These are phyloP conservation scores for Hydropotes inermis DNA, from an alignment of 2,113 vertebrate species.

Conservation along the genomic window DNA sequence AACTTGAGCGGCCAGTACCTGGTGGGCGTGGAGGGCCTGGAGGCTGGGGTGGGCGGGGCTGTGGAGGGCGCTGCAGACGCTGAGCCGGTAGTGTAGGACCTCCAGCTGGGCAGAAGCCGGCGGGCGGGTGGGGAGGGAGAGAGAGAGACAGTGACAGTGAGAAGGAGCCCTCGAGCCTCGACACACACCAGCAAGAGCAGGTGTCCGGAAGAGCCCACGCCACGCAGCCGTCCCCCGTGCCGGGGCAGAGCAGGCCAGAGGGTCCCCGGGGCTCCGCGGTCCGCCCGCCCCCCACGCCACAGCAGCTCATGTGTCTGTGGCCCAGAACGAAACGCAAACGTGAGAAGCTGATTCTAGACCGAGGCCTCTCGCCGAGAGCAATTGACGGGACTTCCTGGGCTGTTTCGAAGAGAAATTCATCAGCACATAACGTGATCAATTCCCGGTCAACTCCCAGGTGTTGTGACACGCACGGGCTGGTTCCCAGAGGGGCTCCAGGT, in stretches of 20 bases:
- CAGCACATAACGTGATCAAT: background rate
- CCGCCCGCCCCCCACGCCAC: rapidly evolving
- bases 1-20: conserved; percentile 94
- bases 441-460: background rate
- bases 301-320: background rate
- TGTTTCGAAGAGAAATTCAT: background rate
- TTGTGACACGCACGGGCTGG: background rate
- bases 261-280: background rate
- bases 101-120: conserved; percentile 90
- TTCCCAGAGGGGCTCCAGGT: background rate
- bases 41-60: conserved; percentile 91
- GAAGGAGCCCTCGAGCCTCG: conserved; percentile 72
- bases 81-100: conserved; percentile 97
- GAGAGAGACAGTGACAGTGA: conserved; percentile 69
- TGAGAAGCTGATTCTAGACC: background rate
- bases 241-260: background rate
- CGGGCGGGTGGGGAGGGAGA: conserved; percentile 58
- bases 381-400: background rate
- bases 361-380: background rate
- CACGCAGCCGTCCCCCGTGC: conserved; percentile 33
- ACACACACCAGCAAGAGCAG: conserved; percentile 74
- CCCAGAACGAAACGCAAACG: background rate
- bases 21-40: conserved; percentile 97
- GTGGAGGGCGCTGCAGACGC: conserved; percentile 95
- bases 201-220: conserved; percentile 69